Evolutionary conservation across 2,888 invertebrate genomes (phyloP).

Genomic region (Trichogramma evanescens): DNA sequence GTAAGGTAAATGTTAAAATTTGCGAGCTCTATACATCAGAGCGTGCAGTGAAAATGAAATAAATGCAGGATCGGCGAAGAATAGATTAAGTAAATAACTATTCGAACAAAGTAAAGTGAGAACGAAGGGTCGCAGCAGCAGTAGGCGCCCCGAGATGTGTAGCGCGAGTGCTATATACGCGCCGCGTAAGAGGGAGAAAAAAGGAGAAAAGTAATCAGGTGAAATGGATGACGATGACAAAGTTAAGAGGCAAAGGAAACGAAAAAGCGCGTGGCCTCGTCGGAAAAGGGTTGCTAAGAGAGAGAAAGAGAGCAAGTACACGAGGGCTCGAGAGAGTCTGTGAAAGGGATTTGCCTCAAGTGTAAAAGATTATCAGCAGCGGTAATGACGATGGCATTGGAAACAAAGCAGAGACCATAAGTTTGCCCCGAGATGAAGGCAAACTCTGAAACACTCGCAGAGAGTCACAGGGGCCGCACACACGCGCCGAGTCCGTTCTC

Average conservation of each 20-base stretch:
- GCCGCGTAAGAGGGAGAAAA: background rate
- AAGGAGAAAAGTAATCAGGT: slow-evolving; percentile 21
- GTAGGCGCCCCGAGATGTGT: background rate
- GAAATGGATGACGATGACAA: slow-evolving; percentile 26
- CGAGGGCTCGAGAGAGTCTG: slow-evolving; percentile 20
- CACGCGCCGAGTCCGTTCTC: background rate
- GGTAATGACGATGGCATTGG: slow-evolving; percentile 1
- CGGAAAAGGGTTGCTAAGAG: background rate
- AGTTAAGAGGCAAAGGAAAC: slow-evolving; percentile 21
- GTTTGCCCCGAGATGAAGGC: slow-evolving; percentile 9
- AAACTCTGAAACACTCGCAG: background rate
- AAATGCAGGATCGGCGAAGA: too few species aligned
- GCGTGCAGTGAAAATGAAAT: too few species aligned
- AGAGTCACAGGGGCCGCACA: too few species aligned
- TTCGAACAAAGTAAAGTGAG: too few species aligned
- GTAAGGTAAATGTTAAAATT: too few species aligned
- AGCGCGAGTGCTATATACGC: background rate
- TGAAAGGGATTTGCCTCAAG: slow-evolving; percentile 34
- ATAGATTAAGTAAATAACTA: too few species aligned
- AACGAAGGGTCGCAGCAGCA: background rate
- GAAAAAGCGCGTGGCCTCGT: background rate
- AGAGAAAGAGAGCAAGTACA: background rate
- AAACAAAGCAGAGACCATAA: slow-evolving; percentile 11
- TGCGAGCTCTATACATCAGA: too few species aligned
- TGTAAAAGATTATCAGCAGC: slow-evolving; percentile 43